Evolutionary conservation across 2,797 vertebrate species (phyloP), one percentile per base, ranked within the genome.

Genomic region (Sciurus carolinensis): DNA sequence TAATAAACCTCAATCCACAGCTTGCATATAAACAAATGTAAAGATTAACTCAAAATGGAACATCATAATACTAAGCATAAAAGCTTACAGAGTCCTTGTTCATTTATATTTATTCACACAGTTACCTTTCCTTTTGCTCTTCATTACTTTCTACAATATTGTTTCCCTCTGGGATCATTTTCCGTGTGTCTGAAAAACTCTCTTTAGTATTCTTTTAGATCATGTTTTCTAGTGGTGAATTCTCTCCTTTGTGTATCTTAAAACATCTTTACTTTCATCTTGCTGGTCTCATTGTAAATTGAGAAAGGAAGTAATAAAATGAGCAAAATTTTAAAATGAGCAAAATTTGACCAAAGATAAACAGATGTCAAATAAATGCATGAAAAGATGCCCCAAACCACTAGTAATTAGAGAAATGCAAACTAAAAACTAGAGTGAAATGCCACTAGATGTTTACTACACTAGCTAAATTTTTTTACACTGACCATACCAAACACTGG

Each of bases 71-170:
- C 12, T 71, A 52, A 92, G 33, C 28, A 8, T 52, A 88, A 82
- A 82, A 76, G 26, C n/a, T 62, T 77, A 18, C 30, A n/a, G 39
- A 84, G 17, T 89, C 84, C 59, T 44, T 59, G 28, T 93, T 90
- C 30, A 75, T 91, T 80, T 91, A 33, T 93, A 62, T 89, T 89
- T 86, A 52, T 81, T 69, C 77, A 72, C 30, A 1, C 90, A 54
- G 94, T 96, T 96, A 83, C 87, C 77, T 90, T 72, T 93, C 67
- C 73, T 85, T 66, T 83, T 89, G 86, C 26, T 95, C 39, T 94
- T 93, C 72, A 52, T 96, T 94, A 79, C 76, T 59, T 89, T 95
- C 75, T 84, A 44, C 28, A 69, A 77, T 82, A 88, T 93, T 87
- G 7, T 85, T 71, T 93, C 67, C 83, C 71, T 87, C 89, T 81